Conservation (phyloP, 2,113 vertebrate genomes). For the Oryctolagus cuniculus region DNA sequence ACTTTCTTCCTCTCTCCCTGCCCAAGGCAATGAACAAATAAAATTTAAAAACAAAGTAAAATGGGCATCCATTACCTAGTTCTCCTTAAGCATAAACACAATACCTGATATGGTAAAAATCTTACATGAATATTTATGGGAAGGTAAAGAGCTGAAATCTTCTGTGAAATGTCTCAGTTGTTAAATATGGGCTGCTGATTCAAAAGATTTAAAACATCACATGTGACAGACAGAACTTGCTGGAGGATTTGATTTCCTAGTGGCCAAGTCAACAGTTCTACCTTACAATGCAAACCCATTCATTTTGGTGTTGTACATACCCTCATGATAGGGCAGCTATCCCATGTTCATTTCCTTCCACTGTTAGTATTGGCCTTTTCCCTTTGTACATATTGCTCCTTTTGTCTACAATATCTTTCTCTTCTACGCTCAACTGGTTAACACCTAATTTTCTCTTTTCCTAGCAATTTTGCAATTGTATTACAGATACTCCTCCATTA, state of each 20-base stretch:
- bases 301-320: fast-evolving
- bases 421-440: neutral
- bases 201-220: neutral
- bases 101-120: neutral
- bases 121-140: neutral
- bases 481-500: neutral
- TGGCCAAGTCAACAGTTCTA: neutral
- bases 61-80: neutral
- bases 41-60: too few species aligned
- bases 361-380: fast-evolving
- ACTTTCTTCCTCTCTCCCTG: too few species aligned
- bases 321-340: fast-evolving
- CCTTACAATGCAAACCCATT: neutral
- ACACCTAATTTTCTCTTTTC: neutral
- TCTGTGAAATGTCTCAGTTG: neutral
- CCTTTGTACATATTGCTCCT: neutral
- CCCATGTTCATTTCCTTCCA: neutral
- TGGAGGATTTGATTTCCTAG: neutral
- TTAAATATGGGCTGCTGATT: neutral
- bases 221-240: neutral
- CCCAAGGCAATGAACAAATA: too few species aligned
- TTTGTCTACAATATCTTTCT: neutral
- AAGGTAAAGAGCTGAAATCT: neutral
- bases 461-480: constrained; percentile 9
- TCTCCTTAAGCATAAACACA: neutral